These are phyloP conservation scores for Scaptomyza parva DNA, from an alignment of 2,888 invertebrate species.

Conservation along the genomic window DNA sequence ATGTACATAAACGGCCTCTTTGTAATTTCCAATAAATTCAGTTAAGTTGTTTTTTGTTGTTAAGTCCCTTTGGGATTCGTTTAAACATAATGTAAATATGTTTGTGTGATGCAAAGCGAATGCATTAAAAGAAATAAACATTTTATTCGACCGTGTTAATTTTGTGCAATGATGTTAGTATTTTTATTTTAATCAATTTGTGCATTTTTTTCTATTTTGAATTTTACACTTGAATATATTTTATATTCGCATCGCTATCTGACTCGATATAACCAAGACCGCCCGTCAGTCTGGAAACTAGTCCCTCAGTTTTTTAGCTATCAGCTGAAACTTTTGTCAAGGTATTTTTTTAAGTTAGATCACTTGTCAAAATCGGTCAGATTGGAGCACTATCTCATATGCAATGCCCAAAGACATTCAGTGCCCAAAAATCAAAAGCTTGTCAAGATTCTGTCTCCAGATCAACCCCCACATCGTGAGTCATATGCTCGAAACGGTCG, in stretches of 20 bases:
- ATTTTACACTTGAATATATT: no score
- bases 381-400: no score
- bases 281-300: no score
- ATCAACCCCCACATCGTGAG: slow-evolving; percentile 76
- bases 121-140: no score
- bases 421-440: no score
- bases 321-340: no score
- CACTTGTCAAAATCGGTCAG: no score
- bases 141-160: slow-evolving; percentile 10
- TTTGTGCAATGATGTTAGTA: not conserved
- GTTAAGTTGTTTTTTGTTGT: slow-evolving; percentile 1
- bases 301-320: no score
- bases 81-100: slow-evolving; percentile 46
- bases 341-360: no score
- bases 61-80: slow-evolving; percentile 5
- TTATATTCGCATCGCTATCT: no score
- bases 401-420: no score
- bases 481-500: slow-evolving; percentile 75
- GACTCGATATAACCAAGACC: no score
- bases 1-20: slow-evolving; percentile 29
- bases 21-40: slow-evolving; percentile 31
- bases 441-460: slow-evolving; percentile 34
- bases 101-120: slow-evolving; percentile 14
- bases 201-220: not conserved
- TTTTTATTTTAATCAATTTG: not conserved